A percentile compares a stretch with the other conserved stretches of the same genome.
Evolutionary conservation across 2,888 invertebrate species (phyloP).

Genomic region (Eulithis testata): DNA sequence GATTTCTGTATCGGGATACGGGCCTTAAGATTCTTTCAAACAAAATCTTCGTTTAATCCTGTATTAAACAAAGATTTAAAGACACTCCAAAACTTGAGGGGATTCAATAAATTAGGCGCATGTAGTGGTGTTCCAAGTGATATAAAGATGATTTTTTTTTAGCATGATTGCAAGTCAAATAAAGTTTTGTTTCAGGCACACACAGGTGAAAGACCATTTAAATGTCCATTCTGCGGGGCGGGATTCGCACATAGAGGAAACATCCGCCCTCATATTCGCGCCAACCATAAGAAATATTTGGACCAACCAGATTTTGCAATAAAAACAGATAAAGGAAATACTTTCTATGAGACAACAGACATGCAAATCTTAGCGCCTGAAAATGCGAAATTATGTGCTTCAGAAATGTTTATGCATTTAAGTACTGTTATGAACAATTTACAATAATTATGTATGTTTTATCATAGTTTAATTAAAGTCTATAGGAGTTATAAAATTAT

Average conservation of each 20-base stretch:
- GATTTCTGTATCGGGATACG: no score
- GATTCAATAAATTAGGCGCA: no score
- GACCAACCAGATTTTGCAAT: neutral
- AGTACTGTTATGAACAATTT: conserved; percentile 1
- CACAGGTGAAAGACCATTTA: conserved; percentile 37
- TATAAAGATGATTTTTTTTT: no score
- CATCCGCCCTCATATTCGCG: conserved; percentile 32
- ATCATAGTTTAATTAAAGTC: no score
- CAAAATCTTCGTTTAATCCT: no score
- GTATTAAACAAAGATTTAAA: no score
- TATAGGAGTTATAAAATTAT: no score
- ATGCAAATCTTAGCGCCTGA: neutral
- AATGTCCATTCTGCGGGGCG: conserved; percentile 33
- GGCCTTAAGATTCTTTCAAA: no score
- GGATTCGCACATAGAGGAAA: conserved; percentile 36
- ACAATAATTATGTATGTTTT: neutral
- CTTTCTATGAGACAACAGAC: conserved; percentile 4
- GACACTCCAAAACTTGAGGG: no score
- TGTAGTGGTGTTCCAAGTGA: no score
- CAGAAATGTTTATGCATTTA: conserved; percentile 4
- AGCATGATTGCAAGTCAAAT: neutral
- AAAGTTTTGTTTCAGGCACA: conserved; percentile 30
- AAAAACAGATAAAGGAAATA: neutral
- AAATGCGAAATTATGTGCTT: neutral
- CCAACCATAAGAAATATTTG: neutral